These are phyloP conservation scores for Tangara arthus DNA, from an alignment of 2,797 vertebrate genomes.

Conservation along the genomic window DNA sequence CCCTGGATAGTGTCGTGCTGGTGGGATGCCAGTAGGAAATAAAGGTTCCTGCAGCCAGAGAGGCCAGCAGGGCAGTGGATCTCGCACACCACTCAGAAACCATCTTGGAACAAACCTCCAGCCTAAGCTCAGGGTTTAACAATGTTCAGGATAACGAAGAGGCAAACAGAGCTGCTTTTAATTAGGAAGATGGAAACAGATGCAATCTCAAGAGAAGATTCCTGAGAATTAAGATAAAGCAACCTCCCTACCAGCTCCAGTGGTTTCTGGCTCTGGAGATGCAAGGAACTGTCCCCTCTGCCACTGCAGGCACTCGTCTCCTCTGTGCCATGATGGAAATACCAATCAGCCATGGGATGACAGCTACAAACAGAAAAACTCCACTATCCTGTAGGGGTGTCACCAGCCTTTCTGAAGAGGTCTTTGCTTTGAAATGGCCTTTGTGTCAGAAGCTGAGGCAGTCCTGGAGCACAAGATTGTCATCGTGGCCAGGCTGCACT, in stretches of 20 bases:
- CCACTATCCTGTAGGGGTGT: not conserved
- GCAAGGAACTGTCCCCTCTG: not conserved
- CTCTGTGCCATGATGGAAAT: not conserved
- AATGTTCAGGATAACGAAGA: not conserved
- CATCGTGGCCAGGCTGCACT: fast-evolving
- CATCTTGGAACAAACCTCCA: not conserved
- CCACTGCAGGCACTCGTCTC: fast-evolving
- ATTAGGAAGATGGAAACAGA: constrained; percentile 22
- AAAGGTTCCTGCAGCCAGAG: not conserved
- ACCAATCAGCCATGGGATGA: fast-evolving
- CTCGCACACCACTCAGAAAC: not conserved
- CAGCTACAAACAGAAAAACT: not conserved
- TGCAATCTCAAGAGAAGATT: not conserved
- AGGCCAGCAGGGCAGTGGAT: not conserved
- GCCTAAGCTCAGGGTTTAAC: not conserved
- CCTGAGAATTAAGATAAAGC: not conserved
- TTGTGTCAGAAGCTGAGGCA: not conserved
- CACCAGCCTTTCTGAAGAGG: not conserved
- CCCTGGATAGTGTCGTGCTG: not conserved
- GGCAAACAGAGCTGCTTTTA: constrained; percentile 7
- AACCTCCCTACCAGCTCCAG: not conserved
- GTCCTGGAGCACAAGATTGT: fast-evolving
- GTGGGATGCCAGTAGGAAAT: not conserved
- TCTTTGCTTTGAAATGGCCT: not conserved
- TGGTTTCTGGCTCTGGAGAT: not conserved